Evolutionary conservation across 2,797 vertebrate species (phyloP).

Genomic region (Bradypodion ventrale): DNA sequence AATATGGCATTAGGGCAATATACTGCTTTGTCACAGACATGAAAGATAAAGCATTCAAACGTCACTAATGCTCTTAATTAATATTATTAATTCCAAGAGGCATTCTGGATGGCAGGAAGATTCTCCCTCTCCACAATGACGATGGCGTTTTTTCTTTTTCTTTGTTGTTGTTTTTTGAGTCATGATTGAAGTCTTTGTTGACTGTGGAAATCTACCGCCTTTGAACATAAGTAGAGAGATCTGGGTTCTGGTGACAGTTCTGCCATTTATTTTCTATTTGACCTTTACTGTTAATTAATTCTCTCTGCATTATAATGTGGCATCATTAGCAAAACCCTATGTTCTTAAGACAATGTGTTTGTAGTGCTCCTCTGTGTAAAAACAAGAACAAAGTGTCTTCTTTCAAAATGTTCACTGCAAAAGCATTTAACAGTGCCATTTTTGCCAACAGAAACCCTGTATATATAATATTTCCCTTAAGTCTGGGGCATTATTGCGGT

Average conservation of each 20-base stretch:
- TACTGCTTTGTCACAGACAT: constrained; percentile 17
- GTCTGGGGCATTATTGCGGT: too few species aligned
- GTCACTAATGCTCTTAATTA: constrained; percentile 54
- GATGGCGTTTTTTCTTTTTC: constrained; percentile 30
- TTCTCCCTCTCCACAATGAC: neutral
- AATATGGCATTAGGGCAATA: constrained; percentile 26
- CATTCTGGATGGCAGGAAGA: constrained; percentile 31
- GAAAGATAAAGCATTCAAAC: constrained; percentile 54
- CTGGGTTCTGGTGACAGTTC: constrained; percentile 34
- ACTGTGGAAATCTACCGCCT: constrained; percentile 35
- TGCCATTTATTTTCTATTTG: constrained; percentile 19
- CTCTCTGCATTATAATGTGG: constrained; percentile 21
- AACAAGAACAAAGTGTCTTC: constrained; percentile 1
- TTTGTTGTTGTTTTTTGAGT: constrained; percentile 49
- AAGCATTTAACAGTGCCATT: neutral
- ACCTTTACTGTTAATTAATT: constrained; percentile 42
- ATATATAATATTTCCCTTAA: too few species aligned
- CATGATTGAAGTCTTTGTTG: constrained; percentile 49
- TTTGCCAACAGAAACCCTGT: neutral
- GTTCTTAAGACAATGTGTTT: constrained; percentile 34
- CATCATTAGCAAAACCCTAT: constrained; percentile 25
- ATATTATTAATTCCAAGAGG: constrained; percentile 23
- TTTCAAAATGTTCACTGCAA: neutral
- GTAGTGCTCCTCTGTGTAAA: constrained; percentile 1
- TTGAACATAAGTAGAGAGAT: constrained; percentile 40